Percentiles rank a stretch among this genome's conserved stretches.
Evolutionary conservation across 2,888 invertebrate genomes (phyloP).

Genomic region (Trissoscelio sp.): DNA sequence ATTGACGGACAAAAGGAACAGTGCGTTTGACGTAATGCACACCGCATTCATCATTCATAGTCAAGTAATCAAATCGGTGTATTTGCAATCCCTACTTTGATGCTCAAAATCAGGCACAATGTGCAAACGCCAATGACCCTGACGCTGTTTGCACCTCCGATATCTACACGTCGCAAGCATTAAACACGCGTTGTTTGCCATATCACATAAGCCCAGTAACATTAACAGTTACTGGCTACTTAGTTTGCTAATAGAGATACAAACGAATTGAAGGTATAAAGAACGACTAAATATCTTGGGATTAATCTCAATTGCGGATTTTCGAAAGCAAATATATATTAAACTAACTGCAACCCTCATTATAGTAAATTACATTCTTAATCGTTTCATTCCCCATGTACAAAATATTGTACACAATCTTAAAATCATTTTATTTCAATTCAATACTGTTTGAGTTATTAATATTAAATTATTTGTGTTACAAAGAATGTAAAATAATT

Average conservation of each 20-base stretch:
- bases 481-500: too few species aligned
- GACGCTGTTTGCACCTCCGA: constrained; percentile 72
- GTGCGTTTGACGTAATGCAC: constrained; percentile 12
- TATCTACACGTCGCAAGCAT: constrained; percentile 68
- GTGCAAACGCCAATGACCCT: constrained; percentile 63
- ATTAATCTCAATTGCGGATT: background rate
- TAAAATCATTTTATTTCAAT: too few species aligned
- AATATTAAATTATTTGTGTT: too few species aligned
- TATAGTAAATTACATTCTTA: too few species aligned
- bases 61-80: constrained; percentile 58
- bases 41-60: constrained; percentile 16
- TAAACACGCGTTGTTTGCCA: constrained; percentile 70
- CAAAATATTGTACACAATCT: too few species aligned
- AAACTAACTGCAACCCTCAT: too few species aligned
- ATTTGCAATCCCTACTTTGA: constrained; percentile 71
- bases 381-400: too few species aligned
- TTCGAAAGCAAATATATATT: background rate
- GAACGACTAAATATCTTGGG: background rate
- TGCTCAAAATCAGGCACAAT: constrained; percentile 72
- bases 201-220: constrained; percentile 49
- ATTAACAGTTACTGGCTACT: constrained; percentile 64
- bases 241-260: constrained; percentile 25
- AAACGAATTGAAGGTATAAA: background rate
- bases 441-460: too few species aligned
- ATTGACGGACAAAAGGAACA: constrained; percentile 6